phyloP scores from a whole-genome alignment of 2,797 vertebrate genomes.

The Nothura maculosa region DNA sequence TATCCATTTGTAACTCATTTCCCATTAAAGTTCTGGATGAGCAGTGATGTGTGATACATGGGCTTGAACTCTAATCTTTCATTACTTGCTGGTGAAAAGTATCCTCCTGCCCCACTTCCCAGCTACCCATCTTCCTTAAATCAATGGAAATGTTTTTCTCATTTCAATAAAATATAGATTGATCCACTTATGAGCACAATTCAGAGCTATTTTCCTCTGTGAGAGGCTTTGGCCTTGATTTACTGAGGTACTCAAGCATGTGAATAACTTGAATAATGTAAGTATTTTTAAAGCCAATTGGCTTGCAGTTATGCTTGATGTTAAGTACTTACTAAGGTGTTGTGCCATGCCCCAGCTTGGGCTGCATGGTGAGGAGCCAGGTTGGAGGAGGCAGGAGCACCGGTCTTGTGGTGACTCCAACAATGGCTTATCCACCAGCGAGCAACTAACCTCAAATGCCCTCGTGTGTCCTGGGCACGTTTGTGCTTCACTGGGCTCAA shows the following conservation, averaged over 20 bases:
- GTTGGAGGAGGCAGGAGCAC: background rate
- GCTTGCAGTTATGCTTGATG: background rate
- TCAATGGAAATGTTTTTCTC: background rate
- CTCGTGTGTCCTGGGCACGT: background rate
- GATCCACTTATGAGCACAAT: background rate
- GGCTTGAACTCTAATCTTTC: background rate
- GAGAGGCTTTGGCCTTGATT: background rate
- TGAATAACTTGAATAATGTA: background rate
- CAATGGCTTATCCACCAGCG: background rate
- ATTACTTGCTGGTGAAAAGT: background rate
- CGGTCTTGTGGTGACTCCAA: background rate
- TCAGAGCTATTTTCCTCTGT: background rate
- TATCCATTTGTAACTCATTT: background rate
- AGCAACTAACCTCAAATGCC: background rate
- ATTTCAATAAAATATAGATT: background rate
- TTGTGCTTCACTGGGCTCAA: background rate
- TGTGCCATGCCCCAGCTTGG: background rate
- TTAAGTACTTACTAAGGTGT: background rate
- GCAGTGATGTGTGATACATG: background rate
- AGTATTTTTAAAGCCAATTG: background rate
- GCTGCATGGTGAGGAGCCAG: background rate
- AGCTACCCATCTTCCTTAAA: background rate
- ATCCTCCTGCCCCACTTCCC: background rate
- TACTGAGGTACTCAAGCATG: background rate
- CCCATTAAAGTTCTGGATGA: background rate